A percentile compares a stretch with the other conserved stretches of the same genome.
These are phyloP conservation scores for Hippolais icterina DNA, from an alignment of 2,113 vertebrate species.

Conservation along the genomic window DNA sequence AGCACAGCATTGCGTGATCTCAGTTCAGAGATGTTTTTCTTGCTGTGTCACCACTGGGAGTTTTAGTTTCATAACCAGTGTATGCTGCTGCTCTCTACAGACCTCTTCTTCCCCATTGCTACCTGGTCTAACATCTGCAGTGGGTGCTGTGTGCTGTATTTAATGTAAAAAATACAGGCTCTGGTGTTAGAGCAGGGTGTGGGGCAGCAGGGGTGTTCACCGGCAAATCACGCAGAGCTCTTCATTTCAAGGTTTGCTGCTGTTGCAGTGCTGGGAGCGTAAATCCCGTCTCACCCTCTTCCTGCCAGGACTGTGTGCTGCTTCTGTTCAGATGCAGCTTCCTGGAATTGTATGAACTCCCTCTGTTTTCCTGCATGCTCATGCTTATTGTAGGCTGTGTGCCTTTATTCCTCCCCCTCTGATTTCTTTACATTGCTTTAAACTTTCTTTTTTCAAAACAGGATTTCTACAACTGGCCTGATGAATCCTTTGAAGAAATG, in stretches of 20 bases:
- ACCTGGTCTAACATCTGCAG: background rate
- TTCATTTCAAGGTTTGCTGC: background rate
- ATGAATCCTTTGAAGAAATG: slow-evolving; percentile 99
- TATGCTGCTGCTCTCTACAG: background rate
- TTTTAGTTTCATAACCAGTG: background rate
- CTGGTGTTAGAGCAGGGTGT: background rate
- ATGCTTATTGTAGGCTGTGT: background rate
- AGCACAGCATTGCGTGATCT: accelerated
- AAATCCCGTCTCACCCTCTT: background rate
- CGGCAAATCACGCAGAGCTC: background rate
- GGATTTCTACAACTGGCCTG: slow-evolving; percentile 99
- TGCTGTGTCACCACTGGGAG: background rate
- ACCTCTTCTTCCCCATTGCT: background rate
- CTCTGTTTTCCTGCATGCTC: background rate
- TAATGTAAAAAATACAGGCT: background rate
- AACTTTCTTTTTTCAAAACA: slow-evolving; percentile 47
- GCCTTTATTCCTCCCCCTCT: background rate
- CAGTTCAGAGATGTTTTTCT: background rate
- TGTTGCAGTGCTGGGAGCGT: accelerated
- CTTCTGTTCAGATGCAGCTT: background rate
- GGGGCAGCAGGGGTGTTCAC: background rate
- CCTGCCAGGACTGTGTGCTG: background rate
- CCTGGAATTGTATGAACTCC: background rate
- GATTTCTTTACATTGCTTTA: background rate
- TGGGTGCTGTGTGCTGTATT: background rate